Base-by-base conservation (phyloP, 2,888 invertebrate species). In the Drosophila siamana region DNA sequence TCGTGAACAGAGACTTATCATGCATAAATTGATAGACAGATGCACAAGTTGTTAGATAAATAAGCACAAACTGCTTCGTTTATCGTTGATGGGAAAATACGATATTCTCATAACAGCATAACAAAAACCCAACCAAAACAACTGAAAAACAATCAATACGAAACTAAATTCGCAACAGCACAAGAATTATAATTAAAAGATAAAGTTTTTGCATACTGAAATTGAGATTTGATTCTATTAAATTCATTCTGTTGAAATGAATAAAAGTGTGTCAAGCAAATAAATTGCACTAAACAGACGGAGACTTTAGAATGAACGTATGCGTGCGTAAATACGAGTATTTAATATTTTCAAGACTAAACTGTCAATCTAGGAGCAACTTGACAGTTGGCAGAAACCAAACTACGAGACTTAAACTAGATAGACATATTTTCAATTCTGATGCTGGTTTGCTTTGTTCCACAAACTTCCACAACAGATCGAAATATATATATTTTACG, bases 401-500 rank as follows among this genome's bases (percentile, higher is more conserved):
- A 24, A 26, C 38, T 36, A 24, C 22, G 3, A 54, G 47, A 52
- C 13, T 13, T 13, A 15, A 13, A 13, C 26, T 26, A 26, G 13
- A 44, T 13, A 24, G 24, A 26, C 24, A 44, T 26, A 26, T 13
- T 46, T 46, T 1, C 13, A 13, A 33, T 48, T 48, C 11, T 51
- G 7, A 0, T 22, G 44, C 16, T 22, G 22, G 2, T 16, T 48
- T 62, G 16, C 22, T 54, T 36, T 48, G 30, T 38, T 30, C 16
- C 15, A 30, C 40, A 61, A 68, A 61, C 68, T 57, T 19, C 43
- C 64, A 64, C 50, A 56, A 55, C 50, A 63, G 51, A 60, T 54
- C 57, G 63, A 71, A 56, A 50, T 50, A 74, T n/a, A n/a, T 33
- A n/a, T n/a, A n/a, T n/a, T n/a, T n/a, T n/a, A 33, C 33, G 33